Evolutionary conservation across 2,888 invertebrate species (phyloP).

Genomic region (Eupithecia insigniata): DNA sequence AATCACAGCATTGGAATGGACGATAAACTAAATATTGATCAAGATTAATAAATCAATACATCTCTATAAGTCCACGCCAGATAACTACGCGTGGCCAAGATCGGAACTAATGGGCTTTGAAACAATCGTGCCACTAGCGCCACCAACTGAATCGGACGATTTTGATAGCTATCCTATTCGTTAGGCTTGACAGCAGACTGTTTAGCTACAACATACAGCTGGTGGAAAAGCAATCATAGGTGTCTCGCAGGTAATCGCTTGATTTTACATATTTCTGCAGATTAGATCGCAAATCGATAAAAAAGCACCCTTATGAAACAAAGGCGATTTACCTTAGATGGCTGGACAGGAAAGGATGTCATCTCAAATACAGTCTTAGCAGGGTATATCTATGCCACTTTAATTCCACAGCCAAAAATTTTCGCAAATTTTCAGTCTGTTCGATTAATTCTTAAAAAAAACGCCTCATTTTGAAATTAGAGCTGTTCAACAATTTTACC

Average conservation of each 20-base stretch:
- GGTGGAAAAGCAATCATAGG: not conserved
- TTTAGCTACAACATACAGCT: not conserved
- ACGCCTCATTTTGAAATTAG: too few relatives aligned
- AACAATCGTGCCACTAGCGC: not conserved
- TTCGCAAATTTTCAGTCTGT: too few relatives aligned
- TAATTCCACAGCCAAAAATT: too few relatives aligned
- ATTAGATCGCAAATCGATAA: not conserved
- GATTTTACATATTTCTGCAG: not conserved
- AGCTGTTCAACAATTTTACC: not conserved
- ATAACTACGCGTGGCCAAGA: not conserved
- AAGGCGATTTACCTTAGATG: not conserved
- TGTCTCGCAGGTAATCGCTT: too few relatives aligned
- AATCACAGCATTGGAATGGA: not conserved
- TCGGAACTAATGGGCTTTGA: not conserved
- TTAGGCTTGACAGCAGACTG: not conserved
- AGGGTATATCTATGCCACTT: too few relatives aligned
- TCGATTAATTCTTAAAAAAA: too few relatives aligned
- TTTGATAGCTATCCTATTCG: not conserved
- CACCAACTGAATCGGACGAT: not conserved
- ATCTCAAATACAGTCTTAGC: too few relatives aligned
- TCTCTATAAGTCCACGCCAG: not conserved
- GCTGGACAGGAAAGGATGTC: not conserved
- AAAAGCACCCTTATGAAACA: too few relatives aligned
- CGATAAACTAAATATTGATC: not conserved
- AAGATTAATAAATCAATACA: not conserved